These are phyloP conservation scores for Rhinoraja longicauda DNA, from an alignment of 2,797 vertebrate species.

Conservation along the genomic window DNA sequence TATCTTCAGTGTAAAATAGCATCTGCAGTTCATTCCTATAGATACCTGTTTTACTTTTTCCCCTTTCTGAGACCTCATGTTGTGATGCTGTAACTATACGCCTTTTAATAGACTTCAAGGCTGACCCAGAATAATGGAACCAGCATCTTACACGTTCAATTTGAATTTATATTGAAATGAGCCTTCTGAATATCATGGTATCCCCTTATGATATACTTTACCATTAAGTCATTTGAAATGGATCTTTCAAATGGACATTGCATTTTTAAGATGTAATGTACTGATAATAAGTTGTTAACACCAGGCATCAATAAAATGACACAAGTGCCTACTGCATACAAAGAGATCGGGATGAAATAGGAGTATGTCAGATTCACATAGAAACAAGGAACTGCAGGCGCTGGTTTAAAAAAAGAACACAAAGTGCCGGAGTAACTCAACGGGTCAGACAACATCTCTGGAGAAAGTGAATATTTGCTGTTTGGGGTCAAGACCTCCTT, in stretches of 20 bases:
- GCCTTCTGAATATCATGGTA: neutral
- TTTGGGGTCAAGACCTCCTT: too few relatives aligned
- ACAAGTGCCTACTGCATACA: neutral
- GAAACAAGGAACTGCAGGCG: too few relatives aligned
- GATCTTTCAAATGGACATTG: neutral
- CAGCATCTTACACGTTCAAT: neutral
- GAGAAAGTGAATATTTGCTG: too few relatives aligned
- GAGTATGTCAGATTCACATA: neutral
- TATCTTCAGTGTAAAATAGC: too few relatives aligned
- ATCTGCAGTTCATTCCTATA: too few relatives aligned
- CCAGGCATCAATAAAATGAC: neutral
- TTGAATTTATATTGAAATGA: neutral
- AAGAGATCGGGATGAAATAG: neutral
- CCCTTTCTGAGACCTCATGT: neutral
- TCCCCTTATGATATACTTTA: neutral
- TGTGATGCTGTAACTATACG: neutral
- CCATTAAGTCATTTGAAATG: neutral
- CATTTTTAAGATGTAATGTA: neutral
- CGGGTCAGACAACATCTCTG: too few relatives aligned
- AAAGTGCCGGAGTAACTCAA: too few relatives aligned
- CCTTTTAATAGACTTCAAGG: too few relatives aligned
- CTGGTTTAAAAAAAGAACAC: too few relatives aligned
- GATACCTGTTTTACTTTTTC: neutral
- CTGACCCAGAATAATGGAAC: neutral
- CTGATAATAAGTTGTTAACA: constrained; percentile 14